Conservation (phyloP, 2,797 vertebrate species). For the Eurystomus glaucurus region DNA sequence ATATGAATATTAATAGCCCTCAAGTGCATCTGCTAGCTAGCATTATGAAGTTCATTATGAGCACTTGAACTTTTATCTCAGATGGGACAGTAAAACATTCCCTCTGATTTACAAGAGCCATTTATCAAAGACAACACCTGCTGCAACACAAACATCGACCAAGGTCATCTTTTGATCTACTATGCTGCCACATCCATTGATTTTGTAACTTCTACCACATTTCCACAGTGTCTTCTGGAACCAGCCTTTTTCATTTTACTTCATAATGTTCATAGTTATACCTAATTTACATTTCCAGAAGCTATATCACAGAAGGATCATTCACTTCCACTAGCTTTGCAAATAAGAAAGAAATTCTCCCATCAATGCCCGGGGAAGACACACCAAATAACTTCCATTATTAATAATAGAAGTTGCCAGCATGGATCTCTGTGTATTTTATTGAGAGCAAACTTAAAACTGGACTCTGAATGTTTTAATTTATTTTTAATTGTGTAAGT, state of each 20-base stretch:
- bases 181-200: neutral
- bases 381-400: neutral
- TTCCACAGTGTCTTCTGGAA: neutral
- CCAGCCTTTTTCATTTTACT: neutral
- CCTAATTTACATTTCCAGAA: slow-evolving; percentile 21
- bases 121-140: slow-evolving; percentile 61
- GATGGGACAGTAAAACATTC: slow-evolving; percentile 24
- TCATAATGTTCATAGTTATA: neutral
- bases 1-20: slow-evolving; percentile 43
- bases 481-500: slow-evolving; percentile 46
- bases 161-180: slow-evolving; percentile 46
- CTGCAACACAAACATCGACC: slow-evolving; percentile 16
- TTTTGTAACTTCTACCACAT: neutral
- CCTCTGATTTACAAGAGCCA: slow-evolving; percentile 43
- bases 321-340: neutral
- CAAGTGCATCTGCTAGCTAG: slow-evolving; percentile 34
- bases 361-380: neutral
- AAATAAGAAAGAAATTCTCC: slow-evolving; percentile 19
- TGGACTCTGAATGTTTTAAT: slow-evolving; percentile 8
- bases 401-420: slow-evolving; percentile 19
- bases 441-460: neutral
- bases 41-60: slow-evolving; percentile 78
- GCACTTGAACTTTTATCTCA: slow-evolving; percentile 57
- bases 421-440: neutral
- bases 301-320: neutral